These are phyloP conservation scores for Agrotis clavis DNA, from an alignment of 2,888 invertebrate species.

Conservation along the genomic window DNA sequence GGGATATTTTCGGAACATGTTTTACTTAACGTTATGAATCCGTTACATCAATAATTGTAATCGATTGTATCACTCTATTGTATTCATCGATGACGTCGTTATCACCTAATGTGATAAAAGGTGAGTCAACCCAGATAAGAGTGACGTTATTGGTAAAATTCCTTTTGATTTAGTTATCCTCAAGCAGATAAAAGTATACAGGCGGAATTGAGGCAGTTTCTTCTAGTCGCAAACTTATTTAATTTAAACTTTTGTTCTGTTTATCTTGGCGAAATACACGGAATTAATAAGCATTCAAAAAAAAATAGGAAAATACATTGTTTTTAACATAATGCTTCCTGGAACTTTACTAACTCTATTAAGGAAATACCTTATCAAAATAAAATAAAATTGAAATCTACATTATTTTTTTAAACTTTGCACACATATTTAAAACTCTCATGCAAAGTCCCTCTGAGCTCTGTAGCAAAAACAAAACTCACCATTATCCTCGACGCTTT, in stretches of 20 bases:
- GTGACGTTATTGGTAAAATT: too few species aligned
- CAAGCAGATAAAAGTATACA: too few species aligned
- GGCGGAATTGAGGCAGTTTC: background rate
- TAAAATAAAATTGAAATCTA: too few species aligned
- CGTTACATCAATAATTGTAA: background rate
- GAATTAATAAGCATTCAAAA: background rate
- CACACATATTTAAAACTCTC: too few species aligned
- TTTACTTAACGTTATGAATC: too few species aligned
- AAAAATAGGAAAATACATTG: too few species aligned
- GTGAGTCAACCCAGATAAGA: background rate
- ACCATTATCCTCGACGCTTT: slow-evolving; percentile 88
- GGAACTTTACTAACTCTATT: too few species aligned
- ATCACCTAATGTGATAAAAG: background rate
- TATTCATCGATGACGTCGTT: background rate
- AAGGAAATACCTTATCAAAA: too few species aligned
- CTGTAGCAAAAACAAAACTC: slow-evolving; percentile 43
- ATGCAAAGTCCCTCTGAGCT: background rate
- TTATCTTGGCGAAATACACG: background rate
- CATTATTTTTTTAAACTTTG: too few species aligned
- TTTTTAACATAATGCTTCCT: too few species aligned
- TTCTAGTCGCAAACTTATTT: background rate
- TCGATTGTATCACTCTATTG: background rate
- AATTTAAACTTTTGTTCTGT: background rate
- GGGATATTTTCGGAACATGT: too few species aligned
- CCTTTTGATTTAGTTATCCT: too few species aligned